phyloP scores from a whole-genome alignment of 1,140 invertebrate species.

The Apis mellifera region Amel_HAv3.1 CM009934.2:5124501-5125000 shows the following conservation, averaged over 20 bases:
- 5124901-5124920: constrained; percentile 6
- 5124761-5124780: constrained; percentile 20
- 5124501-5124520: neutral
- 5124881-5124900: neutral
- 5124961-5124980: neutral
- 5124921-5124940: neutral
- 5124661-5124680: constrained; percentile 7
- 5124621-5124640: neutral
- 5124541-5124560: neutral
- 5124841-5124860: neutral
- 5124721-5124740: neutral
- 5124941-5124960: constrained; percentile 33
- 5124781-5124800: constrained; percentile 4
- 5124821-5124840: constrained; percentile 17
- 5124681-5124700: neutral
- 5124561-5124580: neutral
- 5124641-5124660: neutral
- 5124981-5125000: constrained; percentile 5
- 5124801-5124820: constrained; percentile 39
- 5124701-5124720: neutral
- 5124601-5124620: neutral
- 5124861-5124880: constrained; percentile 6
- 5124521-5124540: neutral
- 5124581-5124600: neutral
- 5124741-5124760: neutral